Conservation (phyloP, 1,140 invertebrate genomes). For the Bathynomus jamesi region DNA sequence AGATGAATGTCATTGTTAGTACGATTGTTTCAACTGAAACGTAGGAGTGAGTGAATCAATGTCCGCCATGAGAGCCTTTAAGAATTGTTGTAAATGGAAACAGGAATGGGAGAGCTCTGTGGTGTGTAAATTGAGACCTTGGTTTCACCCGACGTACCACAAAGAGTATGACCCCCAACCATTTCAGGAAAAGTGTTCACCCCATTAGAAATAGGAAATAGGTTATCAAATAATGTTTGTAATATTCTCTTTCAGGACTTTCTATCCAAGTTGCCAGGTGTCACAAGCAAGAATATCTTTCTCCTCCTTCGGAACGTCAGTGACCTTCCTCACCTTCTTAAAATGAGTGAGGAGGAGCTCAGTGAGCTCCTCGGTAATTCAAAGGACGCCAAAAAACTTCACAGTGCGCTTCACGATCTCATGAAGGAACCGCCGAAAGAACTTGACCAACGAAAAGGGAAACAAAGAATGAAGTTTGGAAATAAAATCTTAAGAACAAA, state of each 20-base stretch:
- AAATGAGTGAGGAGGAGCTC: slow-evolving; percentile 53
- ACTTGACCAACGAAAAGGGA: neutral
- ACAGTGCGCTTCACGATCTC: slow-evolving; percentile 43
- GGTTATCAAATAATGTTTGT: no score
- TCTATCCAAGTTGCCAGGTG: slow-evolving; percentile 78
- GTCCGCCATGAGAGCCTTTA: no score
- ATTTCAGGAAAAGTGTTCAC: no score
- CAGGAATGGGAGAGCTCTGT: no score
- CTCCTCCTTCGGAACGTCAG: slow-evolving; percentile 67
- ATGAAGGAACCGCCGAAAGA: slow-evolving; percentile 25
- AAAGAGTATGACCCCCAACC: no score
- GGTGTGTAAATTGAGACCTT: no score
- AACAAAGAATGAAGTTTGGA: neutral
- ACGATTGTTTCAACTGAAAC: no score
- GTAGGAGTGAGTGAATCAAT: no score
- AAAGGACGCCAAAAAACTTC: slow-evolving; percentile 43
- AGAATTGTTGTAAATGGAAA: no score
- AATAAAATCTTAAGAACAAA: neutral
- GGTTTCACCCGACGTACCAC: no score
- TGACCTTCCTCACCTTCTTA: slow-evolving; percentile 52
- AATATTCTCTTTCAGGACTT: slow-evolving; percentile 81
- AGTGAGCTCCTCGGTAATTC: slow-evolving; percentile 55
- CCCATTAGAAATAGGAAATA: no score
- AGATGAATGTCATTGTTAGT: no score
- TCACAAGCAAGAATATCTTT: slow-evolving; percentile 77